A percentile compares a stretch with the other conserved stretches of the same genome.
These are phyloP conservation scores for Apus apus DNA, from an alignment of 2,113 vertebrate genomes.

Conservation along the genomic window DNA sequence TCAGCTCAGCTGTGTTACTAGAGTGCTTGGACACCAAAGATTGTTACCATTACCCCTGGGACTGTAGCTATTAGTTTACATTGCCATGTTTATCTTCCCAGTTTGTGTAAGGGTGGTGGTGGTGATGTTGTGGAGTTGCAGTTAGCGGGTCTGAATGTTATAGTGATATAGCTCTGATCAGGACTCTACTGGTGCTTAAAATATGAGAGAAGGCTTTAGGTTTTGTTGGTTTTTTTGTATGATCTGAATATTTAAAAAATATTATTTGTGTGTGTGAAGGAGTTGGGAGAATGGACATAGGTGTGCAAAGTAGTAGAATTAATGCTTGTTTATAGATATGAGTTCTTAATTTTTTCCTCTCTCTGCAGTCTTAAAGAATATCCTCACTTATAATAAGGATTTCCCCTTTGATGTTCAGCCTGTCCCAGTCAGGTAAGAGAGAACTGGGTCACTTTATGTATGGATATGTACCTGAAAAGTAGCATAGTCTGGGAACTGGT, in stretches of 20 bases:
- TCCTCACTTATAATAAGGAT: constrained; percentile 95
- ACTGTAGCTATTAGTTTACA: neutral
- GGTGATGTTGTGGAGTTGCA: neutral
- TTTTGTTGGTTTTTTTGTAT: neutral
- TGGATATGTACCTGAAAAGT: neutral
- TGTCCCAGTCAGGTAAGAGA: constrained; percentile 90
- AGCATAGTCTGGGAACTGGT: neutral
- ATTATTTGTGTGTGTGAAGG: neutral
- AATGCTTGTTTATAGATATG: neutral
- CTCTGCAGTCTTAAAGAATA: constrained; percentile 90
- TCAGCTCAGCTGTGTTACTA: neutral
- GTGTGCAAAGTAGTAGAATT: neutral
- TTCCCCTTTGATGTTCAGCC: constrained; percentile 98
- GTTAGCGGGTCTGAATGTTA: neutral
- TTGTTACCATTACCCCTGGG: accelerated
- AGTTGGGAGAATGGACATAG: neutral
- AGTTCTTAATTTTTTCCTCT: neutral
- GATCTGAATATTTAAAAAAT: neutral
- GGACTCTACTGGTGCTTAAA: neutral
- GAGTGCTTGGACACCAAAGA: neutral
- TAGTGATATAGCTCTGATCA: neutral
- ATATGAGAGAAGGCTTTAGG: neutral
- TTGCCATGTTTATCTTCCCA: neutral
- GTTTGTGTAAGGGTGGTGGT: neutral
- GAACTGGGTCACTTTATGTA: neutral